Evolutionary conservation across 2,888 invertebrate species (phyloP).

Genomic region (Sinhomidia bicolor): DNA sequence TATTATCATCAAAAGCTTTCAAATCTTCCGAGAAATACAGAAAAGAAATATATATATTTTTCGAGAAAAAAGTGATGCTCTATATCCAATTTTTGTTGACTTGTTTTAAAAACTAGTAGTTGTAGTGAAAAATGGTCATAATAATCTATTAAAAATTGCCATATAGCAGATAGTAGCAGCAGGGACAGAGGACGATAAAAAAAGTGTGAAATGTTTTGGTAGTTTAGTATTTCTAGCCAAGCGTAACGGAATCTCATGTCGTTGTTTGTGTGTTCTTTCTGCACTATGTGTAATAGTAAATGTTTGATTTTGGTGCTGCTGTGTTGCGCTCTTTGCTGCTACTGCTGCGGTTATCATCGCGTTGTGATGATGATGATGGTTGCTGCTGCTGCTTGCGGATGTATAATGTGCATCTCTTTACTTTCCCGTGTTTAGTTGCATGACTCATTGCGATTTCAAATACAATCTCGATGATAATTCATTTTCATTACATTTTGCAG

Average conservation of each 20-base stretch:
- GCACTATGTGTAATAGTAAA: not conserved
- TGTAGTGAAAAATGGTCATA: not conserved
- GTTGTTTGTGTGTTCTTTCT: conserved; percentile 44
- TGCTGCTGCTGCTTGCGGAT: not conserved
- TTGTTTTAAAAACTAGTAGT: not conserved
- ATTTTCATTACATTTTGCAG: conserved; percentile 41
- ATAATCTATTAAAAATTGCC: conserved; percentile 41
- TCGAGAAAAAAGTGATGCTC: conserved; percentile 54
- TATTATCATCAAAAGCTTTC: not conserved
- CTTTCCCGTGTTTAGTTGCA: not conserved
- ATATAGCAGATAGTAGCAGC: not conserved
- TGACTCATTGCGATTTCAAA: conserved; percentile 17
- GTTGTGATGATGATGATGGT: conserved; percentile 11
- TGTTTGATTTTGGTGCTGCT: conserved; percentile 10
- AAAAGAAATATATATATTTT: conserved; percentile 51
- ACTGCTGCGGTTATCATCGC: conserved; percentile 43
- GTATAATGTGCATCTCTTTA: not conserved
- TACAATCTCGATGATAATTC: conserved; percentile 19
- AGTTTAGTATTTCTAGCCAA: conserved; percentile 55
- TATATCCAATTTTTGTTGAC: not conserved
- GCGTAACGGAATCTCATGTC: conserved; percentile 49
- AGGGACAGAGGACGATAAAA: conserved; percentile 19
- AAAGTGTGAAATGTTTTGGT: conserved; percentile 64
- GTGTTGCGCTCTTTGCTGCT: conserved; percentile 5
- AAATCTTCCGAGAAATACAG: conserved; percentile 16